A percentile compares a stretch with the other conserved stretches of the same genome.
These are phyloP conservation scores for Trogon melanurus DNA, from an alignment of 2,113 vertebrate species.

Conservation along the genomic window DNA sequence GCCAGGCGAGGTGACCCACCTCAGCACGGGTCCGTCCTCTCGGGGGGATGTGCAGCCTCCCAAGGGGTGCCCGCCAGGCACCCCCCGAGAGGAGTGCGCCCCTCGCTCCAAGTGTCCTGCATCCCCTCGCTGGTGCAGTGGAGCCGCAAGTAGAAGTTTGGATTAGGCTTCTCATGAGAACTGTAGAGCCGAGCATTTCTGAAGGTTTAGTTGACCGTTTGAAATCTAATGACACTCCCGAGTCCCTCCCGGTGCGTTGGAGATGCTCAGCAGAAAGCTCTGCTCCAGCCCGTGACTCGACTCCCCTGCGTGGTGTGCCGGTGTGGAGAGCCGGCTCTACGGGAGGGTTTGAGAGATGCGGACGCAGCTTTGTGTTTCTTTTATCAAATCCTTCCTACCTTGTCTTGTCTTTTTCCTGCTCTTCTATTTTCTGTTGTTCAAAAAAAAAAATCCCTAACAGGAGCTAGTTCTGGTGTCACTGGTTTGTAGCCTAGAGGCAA, in stretches of 20 bases:
- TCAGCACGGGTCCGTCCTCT: accelerated
- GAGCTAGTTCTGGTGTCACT: neutral
- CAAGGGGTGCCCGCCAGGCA: no score
- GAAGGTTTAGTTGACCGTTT: neutral
- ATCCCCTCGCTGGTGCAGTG: neutral
- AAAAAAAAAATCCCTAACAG: neutral
- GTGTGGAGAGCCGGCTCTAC: neutral
- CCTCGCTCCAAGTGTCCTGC: neutral
- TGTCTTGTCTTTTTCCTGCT: constrained; percentile 59
- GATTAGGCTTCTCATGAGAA: neutral
- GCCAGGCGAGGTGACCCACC: neutral
- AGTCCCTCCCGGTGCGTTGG: no score
- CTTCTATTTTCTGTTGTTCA: neutral
- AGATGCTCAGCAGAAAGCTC: neutral
- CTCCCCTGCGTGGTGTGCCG: neutral
- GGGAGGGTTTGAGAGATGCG: neutral
- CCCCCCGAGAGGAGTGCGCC: neutral
- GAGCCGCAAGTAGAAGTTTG: neutral
- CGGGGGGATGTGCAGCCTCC: neutral
- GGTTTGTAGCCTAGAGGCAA: constrained; percentile 24
- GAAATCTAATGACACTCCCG: neutral
- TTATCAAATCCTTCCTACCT: neutral
- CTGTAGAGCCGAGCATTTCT: accelerated
- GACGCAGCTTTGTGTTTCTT: neutral
- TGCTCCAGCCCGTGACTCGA: neutral